Conservation (phyloP, 2,113 vertebrate species). For the Lasiurus cinereus region DNA sequence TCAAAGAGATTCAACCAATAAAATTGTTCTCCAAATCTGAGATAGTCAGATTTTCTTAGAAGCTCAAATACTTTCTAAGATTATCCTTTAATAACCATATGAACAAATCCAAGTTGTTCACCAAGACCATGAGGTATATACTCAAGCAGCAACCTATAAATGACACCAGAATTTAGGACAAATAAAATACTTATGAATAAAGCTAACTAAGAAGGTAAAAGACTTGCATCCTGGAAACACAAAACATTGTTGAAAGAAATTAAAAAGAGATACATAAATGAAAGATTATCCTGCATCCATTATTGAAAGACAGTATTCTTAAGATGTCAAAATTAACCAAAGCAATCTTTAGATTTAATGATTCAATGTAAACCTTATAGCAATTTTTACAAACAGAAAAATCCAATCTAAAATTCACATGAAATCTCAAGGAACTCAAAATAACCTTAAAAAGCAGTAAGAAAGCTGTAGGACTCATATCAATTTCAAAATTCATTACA, state of each 20-base stretch:
- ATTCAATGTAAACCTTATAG: neutral
- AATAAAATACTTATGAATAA: neutral
- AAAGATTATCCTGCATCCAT: neutral
- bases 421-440: neutral
- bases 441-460: conserved; percentile 27
- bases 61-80: neutral
- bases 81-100: neutral
- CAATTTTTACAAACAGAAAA: conserved; percentile 37
- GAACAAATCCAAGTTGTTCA: conserved; percentile 24
- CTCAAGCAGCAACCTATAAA: neutral
- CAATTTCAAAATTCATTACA: neutral
- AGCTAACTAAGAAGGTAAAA: neutral
- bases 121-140: neutral
- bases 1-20: neutral
- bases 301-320: neutral
- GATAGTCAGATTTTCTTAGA: neutral
- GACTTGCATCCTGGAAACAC: neutral
- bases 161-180: neutral
- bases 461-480: neutral
- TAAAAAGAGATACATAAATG: neutral
- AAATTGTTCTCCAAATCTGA: neutral
- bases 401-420: conserved; percentile 3
- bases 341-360: neutral
- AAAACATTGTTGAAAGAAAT: neutral
- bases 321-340: neutral